Percentiles rank a stretch among this genome's conserved stretches.
Evolutionary conservation across 2,888 invertebrate species (phyloP).

Genomic region (Tenthredo mesomela): DNA sequence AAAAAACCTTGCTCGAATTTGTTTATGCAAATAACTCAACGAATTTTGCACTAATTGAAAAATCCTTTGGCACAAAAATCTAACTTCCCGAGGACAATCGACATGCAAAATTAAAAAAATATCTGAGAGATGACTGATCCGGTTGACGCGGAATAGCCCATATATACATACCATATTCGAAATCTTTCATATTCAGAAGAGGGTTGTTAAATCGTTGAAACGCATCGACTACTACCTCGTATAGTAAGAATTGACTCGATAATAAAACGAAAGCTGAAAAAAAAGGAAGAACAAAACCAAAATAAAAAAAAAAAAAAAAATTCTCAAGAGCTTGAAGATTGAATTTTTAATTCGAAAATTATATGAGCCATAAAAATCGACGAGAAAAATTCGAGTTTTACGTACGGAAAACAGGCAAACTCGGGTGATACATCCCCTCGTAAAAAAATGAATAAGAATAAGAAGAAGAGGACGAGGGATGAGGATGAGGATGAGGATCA

Average conservation of each 20-base stretch:
- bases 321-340: neutral
- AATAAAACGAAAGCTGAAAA: neutral
- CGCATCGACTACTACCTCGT: too few species aligned
- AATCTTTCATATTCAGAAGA: too few species aligned
- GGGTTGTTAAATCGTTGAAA: neutral
- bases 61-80: too few species aligned
- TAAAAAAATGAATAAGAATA: neutral
- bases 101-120: too few species aligned
- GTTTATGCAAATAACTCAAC: too few species aligned
- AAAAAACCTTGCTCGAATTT: too few species aligned
- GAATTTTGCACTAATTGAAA: too few species aligned
- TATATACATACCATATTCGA: neutral
- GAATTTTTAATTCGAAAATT: neutral
- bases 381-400: neutral
- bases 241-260: neutral
- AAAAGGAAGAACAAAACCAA: neutral
- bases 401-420: neutral
- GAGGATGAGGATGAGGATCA: neutral
- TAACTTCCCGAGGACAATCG: too few species aligned
- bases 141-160: too few species aligned
- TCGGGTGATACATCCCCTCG: neutral
- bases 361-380: neutral
- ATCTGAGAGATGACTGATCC: too few species aligned
- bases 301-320: neutral
- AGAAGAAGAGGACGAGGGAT: neutral